Conservation (phyloP, 2,113 vertebrate genomes). For the Dascyllus trimaculatus region DNA sequence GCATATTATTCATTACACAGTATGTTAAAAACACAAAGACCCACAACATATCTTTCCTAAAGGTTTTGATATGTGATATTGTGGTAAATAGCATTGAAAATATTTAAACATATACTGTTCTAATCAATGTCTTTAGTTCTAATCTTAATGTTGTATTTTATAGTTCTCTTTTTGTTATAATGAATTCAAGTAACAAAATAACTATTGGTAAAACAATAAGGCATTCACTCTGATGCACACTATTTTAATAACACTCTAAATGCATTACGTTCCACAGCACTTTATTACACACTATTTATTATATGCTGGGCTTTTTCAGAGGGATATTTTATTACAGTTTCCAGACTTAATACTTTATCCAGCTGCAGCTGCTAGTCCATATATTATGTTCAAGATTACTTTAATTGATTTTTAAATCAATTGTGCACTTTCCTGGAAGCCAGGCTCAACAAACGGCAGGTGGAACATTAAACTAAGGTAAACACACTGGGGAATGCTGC, state of each 20-base stretch:
- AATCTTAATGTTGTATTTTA: neutral
- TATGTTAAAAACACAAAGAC: no score
- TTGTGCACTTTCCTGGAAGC: neutral
- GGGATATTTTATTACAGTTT: conserved; percentile 2
- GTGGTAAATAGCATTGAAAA: no score
- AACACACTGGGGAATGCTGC: neutral
- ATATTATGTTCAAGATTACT: neutral
- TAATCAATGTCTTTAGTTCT: no score
- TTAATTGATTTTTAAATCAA: conserved; percentile 15
- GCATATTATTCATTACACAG: no score
- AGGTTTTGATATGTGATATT: no score
- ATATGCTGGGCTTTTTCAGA: neutral
- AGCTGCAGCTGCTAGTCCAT: neutral
- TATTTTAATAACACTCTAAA: conserved; percentile 7
- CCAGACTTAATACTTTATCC: neutral
- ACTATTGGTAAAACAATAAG: neutral
- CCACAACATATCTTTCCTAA: no score
- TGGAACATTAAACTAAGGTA: neutral
- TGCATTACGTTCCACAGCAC: conserved; percentile 3
- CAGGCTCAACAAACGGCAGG: neutral
- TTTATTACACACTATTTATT: neutral
- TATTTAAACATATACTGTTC: neutral
- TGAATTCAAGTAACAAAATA: neutral
- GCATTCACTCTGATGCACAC: neutral
- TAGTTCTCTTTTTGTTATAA: neutral